Base-by-base conservation (phyloP, 2,113 vertebrate species). In the Spea bombifrons region DNA sequence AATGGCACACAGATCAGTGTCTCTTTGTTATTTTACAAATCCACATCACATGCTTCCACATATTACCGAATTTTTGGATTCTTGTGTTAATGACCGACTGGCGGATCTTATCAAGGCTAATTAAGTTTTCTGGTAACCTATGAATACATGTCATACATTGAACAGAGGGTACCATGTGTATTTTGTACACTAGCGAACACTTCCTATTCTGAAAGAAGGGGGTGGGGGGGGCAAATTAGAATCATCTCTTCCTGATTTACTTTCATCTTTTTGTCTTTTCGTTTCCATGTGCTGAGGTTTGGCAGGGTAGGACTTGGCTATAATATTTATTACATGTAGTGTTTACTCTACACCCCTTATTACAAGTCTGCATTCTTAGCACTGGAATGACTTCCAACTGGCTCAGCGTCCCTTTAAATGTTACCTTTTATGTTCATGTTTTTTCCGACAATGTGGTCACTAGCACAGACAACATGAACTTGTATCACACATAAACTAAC, bases 81-180 rank as follows among this genome's bases (percentile, higher is more conserved):
- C 8, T 66, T 75, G 83, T 82, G 89, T 79, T 83, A 86, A 86
- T 77, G 82, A 77, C 88, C 70, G 75, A 87, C 12, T 75, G 88
- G 88, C 88, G 86, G 87, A 85, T 90, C 83, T 86, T 82, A 89
- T 93, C 87, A 90, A 87, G 87, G 87, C 89, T 91, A 86, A 84
- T 92, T 90, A 91, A 86, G 88, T 88, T 90, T 88, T 85, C 76
- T 68, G 8, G 86, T 84, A 78, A 85, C 86, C 86, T 86, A 81
- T 76, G 84, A 87, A 90, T 88, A 91, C 90, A 87, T 84, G 85
- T 94, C 88, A 86, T 76, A 84, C 86, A 78, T 92, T 43, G 86
- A 84, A 91, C 88, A 87, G 87, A 88, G 91, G 89, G 88, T 86
- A 83, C 89, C 86, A 84, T 88, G 87, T 81, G 78, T n/a, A 83